Evolutionary conservation across 2,113 vertebrate genomes (phyloP), one percentile per base, ranked within the genome.

Genomic region (Callorhinus ursinus): DNA sequence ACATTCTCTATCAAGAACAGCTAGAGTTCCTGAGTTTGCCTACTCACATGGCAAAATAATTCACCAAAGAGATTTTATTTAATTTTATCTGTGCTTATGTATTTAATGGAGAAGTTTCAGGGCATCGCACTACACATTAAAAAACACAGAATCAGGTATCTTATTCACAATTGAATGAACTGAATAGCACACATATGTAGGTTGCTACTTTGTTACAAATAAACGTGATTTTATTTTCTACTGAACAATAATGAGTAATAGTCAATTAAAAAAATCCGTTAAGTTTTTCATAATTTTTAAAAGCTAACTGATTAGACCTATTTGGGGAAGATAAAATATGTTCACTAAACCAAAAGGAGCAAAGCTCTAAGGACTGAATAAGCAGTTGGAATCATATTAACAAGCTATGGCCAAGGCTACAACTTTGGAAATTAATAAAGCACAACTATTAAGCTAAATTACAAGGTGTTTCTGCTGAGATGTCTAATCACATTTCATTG

Each of bases 351-450:
- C 26, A 49, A 97, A 88, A 95, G 76, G 12, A 90, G 9, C 19
- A 82, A 82, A 82, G 12, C 7, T 53, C 22, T 88, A 72, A 97
- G 84, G 31, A 91, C 13, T 77, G 28, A 53, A 33, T 63, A 76
- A 88, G 53, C 65, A 95, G 16, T 39, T 77, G 5, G 12, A 87
- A 82, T 91, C 77, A 63, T 55, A 49, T 88, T 88, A 81, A 65
- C n/a, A 85, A 67, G 18, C 42, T 65, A 19, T 71, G 63, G 39
- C 22, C 86, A 88, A 93, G 80, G 84, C 13, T 49, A 82, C 31
- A 96, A 88, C 22, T 93, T 88, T 76, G 39, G 96, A 97, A 96
- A 92, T 96, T 93, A 93, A 74, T 88, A 85, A 96, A 96, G 67
- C 36, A 53, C 19, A 61, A 63, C n/a, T 77, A 81, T 72, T 90